Evolutionary conservation across 2,797 vertebrate genomes (phyloP).

Genomic region (Linurgus olivaceus): DNA sequence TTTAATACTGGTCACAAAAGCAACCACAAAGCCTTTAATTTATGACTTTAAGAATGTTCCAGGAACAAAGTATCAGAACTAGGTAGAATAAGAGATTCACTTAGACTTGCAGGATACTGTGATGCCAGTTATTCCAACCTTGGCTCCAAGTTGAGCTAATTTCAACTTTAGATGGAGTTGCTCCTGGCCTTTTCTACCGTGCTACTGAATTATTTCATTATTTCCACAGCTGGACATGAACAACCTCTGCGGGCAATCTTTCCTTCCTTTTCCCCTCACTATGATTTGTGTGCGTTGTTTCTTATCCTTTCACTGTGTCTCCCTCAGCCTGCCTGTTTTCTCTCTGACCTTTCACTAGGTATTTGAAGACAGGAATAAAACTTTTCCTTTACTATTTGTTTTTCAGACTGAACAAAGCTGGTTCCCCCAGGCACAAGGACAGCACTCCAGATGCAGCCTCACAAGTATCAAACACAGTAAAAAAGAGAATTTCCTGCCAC

Average conservation of each 20-base stretch:
- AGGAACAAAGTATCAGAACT: not conserved
- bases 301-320: not conserved
- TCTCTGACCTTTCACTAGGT: not conserved
- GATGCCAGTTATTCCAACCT: not conserved
- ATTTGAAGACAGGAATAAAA: not conserved
- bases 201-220: not conserved
- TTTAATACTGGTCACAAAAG: not conserved
- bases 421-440: not conserved
- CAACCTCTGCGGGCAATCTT: not conserved
- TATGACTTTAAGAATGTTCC: rapidly evolving
- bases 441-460: not conserved
- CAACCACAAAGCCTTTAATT: not conserved
- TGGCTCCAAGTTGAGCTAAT: not conserved
- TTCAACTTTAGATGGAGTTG: not conserved
- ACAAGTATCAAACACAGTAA: not conserved
- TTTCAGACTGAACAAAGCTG: not conserved
- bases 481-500: not conserved
- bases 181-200: not conserved
- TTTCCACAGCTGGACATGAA: not conserved
- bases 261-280: not conserved
- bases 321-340: not conserved
- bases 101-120: not conserved
- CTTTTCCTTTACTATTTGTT: not conserved
- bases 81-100: not conserved
- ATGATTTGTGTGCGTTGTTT: not conserved